Evolutionary conservation across 2,113 vertebrate genomes (phyloP).

Genomic region (Cebidichthys violaceus): DNA sequence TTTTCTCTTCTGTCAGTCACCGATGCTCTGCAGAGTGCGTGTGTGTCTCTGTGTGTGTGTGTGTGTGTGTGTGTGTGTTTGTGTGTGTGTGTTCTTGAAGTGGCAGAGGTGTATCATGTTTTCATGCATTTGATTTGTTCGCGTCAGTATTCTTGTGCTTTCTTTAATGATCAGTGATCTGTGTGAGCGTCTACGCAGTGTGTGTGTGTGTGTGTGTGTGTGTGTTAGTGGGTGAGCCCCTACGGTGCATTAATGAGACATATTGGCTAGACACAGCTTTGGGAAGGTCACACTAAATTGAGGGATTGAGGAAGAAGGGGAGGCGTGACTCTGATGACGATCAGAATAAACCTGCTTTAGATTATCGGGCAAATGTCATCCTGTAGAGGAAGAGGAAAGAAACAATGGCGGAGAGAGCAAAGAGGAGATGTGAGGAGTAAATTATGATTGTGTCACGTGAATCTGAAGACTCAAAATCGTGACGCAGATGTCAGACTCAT

Average conservation of each 20-base stretch:
- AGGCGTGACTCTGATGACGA: slow-evolving; percentile 57
- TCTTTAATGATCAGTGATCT: slow-evolving; percentile 57
- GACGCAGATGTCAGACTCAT: slow-evolving; percentile 45
- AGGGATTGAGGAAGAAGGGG: slow-evolving; percentile 52
- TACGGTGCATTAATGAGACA: slow-evolving; percentile 76
- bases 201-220: slow-evolving; percentile 12
- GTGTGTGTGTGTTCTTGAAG: neutral
- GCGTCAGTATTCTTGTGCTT: slow-evolving; percentile 40
- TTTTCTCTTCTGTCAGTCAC: slow-evolving; percentile 58
- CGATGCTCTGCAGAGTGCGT: slow-evolving; percentile 34
- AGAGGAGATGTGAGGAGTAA: neutral
- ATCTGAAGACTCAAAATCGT: slow-evolving; percentile 24
- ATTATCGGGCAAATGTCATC: slow-evolving; percentile 48
- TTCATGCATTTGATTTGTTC: slow-evolving; percentile 36
- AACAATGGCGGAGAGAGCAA: slow-evolving; percentile 10
- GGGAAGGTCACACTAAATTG: slow-evolving; percentile 75
- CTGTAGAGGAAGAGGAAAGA: slow-evolving; percentile 26
- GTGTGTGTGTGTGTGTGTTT: neutral
- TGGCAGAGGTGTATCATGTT: neutral
- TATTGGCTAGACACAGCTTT: slow-evolving; percentile 63
- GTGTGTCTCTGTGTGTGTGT: neutral
- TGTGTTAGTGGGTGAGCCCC: slow-evolving; percentile 43
- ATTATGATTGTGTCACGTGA: slow-evolving; percentile 24
- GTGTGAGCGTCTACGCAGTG: neutral
- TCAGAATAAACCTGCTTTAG: slow-evolving; percentile 50